Evolutionary conservation across 2,888 invertebrate genomes (phyloP).

Genomic region (Halocaridina rubra): DNA sequence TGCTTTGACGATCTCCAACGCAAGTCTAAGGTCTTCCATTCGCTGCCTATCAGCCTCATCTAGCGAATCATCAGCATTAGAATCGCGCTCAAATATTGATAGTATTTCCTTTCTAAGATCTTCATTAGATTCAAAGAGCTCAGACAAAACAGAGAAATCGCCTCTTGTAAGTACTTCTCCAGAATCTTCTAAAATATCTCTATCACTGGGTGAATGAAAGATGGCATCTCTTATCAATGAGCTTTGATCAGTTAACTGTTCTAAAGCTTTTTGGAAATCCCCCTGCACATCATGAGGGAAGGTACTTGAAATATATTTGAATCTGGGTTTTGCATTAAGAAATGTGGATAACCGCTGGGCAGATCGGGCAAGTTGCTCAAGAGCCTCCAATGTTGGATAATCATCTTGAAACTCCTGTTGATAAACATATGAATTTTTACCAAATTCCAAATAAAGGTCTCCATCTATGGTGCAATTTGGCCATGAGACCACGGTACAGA

Average conservation of each 20-base stretch:
- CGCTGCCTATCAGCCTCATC: constrained; percentile 23
- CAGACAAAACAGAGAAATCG: constrained; percentile 1
- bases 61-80: neutral
- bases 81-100: neutral
- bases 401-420: neutral
- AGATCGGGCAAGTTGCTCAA: constrained; percentile 21
- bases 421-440: too few relatives aligned
- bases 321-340: neutral
- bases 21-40: constrained; percentile 46
- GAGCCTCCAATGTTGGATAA: neutral
- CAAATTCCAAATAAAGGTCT: too few relatives aligned
- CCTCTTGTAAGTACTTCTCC: neutral
- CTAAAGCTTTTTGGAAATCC: constrained; percentile 29
- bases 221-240: neutral
- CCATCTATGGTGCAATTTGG: too few relatives aligned
- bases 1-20: constrained; percentile 42
- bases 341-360: constrained; percentile 24
- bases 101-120: neutral
- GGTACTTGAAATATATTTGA: neutral
- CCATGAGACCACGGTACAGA: too few relatives aligned
- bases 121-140: constrained; percentile 4
- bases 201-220: neutral
- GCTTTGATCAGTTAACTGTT: neutral
- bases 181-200: neutral
- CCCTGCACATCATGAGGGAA: constrained; percentile 32